phyloP scores from a whole-genome alignment of 2,888 invertebrate species.

The Proisotoma minuta region DNA sequence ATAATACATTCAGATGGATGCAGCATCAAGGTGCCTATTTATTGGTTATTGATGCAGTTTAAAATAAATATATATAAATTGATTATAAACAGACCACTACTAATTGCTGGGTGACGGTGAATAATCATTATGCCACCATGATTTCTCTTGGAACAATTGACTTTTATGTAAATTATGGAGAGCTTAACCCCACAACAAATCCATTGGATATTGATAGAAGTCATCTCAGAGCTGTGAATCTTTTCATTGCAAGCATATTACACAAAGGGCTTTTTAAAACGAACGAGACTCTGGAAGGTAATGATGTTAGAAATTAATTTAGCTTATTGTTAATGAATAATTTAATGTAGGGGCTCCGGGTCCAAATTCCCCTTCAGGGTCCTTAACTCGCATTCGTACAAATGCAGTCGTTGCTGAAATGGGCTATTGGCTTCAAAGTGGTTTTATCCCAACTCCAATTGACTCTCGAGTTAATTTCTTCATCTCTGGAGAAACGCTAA shows the following conservation, averaged over 20 bases:
- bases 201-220: constrained; percentile 28
- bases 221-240: constrained; percentile 33
- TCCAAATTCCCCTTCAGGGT: neutral
- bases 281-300: constrained; percentile 30
- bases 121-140: constrained; percentile 35
- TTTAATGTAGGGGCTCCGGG: neutral
- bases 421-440: constrained; percentile 34
- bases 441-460: constrained; percentile 23
- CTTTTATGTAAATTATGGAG: constrained; percentile 34
- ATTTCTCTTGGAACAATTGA: constrained; percentile 34
- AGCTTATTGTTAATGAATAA: neutral
- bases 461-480: constrained; percentile 33
- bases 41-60: too few relatives aligned
- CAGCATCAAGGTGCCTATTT: constrained; percentile 2
- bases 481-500: constrained; percentile 23
- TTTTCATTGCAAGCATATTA: constrained; percentile 29
- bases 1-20: constrained; percentile 40
- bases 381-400: constrained; percentile 19
- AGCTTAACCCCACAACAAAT: constrained; percentile 23
- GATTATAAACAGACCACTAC: too few relatives aligned
- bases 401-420: constrained; percentile 32
- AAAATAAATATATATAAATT: too few relatives aligned
- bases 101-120: constrained; percentile 35
- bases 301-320: neutral
- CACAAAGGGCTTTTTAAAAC: constrained; percentile 31